Evolutionary conservation across 2,797 vertebrate genomes (phyloP), one percentile per base, ranked within the genome.

Genomic region (Siniperca scherzeri): DNA sequence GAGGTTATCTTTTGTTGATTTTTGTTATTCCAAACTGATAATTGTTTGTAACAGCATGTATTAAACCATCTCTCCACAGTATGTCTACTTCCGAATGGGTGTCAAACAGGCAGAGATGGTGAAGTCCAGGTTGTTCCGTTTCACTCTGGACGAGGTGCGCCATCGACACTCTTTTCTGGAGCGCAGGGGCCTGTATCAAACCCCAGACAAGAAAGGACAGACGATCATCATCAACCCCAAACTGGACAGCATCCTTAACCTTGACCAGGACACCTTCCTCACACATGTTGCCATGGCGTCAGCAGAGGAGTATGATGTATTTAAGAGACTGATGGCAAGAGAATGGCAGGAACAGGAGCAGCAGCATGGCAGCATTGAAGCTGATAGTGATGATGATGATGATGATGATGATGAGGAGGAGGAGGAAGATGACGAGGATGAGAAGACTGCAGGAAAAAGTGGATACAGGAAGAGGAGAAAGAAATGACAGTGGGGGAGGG

Each of bases 31-130:
- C 4, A 27, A 19, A 74, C 5, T 64, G 13, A 8, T 64, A 11
- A 12, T 40, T 16, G 5, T 69, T 33, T 60, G 8, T 81, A 76
- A 84, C 48, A 3, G 0, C 5, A 25, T n/a, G 7, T 30, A 7
- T 83, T 42, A 21, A 22, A 52, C 16, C 25, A 8, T 86, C 62
- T 77, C 52, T 86, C 44, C 50, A 19, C 95, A 99, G 99, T 99
- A 99, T 4, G 96, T 92, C 1, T 99, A 97, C 93, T 99, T 99
- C 87, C 94, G 98, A 89, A 98, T 99, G 99, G 98, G 98, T 0
- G 64, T 98, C 53, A 95, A 80, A 80, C 98, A 99, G 30, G 77
- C 79, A 1, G 97, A 97, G 62, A 96, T 99, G 86, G 93, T 97
- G 76, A 97, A 94, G 85, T 94, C 94, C 14, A 93, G 88, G 25